A percentile compares a stretch with the other conserved stretches of the same genome.
Conservation (phyloP, 2,113 vertebrate genomes). For the human (Homo sapiens) region DNA sequence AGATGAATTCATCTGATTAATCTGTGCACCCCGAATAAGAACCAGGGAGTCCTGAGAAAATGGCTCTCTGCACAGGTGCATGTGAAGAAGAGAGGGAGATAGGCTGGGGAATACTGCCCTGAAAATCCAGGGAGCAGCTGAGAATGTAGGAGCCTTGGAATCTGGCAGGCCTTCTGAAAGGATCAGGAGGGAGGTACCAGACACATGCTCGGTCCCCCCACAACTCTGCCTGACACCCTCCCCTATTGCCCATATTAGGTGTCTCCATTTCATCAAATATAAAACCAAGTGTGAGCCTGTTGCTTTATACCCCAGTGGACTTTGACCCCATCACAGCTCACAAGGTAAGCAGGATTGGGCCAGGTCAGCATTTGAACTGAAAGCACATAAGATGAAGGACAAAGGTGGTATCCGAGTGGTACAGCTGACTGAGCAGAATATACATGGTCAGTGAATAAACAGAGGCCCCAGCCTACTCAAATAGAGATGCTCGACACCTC, state of each 20-base stretch:
- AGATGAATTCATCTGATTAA: background rate
- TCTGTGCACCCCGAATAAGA: background rate
- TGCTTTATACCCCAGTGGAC: conserved; percentile 48
- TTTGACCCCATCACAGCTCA: conserved; percentile 52
- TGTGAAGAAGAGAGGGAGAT: background rate
- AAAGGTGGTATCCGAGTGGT: conserved; percentile 67
- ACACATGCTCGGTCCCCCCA: background rate
- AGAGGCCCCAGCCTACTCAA: conserved; percentile 36
- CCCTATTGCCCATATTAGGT: background rate
- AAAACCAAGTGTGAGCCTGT: conserved; percentile 45
- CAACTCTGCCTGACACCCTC: background rate
- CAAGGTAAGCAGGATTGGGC: conserved; percentile 63
- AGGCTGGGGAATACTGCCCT: background rate
- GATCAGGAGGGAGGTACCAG: background rate
- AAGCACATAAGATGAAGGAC: conserved; percentile 66
- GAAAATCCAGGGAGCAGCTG: background rate
- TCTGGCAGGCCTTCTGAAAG: background rate
- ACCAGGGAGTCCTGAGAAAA: conserved; percentile 9
- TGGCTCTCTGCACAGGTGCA: background rate
- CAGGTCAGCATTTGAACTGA: conserved; percentile 69
- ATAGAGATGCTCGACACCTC: background rate
- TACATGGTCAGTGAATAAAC: background rate
- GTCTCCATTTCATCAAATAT: conserved; percentile 38
- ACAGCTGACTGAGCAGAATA: conserved; percentile 68
- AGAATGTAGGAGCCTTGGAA: background rate